Conservation (phyloP, 2,888 invertebrate genomes). For the Cerastis leucographa region DNA sequence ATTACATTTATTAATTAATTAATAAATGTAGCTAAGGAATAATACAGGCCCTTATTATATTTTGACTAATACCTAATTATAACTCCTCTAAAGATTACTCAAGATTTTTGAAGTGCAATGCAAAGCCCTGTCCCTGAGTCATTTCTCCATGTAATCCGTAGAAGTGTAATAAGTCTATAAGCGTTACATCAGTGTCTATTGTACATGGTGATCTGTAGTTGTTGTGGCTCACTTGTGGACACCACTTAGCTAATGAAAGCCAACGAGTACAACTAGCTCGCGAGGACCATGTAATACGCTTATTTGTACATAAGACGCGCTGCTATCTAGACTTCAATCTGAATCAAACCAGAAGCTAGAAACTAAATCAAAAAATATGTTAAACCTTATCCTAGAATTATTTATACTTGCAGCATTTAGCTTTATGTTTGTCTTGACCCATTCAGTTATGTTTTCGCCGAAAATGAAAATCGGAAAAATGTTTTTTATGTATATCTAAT, state of each 20-base stretch:
- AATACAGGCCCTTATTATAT: neutral
- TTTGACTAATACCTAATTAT: neutral
- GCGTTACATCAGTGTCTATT: constrained; percentile 56
- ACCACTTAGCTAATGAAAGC: constrained; percentile 52
- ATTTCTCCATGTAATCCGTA: neutral
- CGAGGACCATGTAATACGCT: constrained; percentile 35
- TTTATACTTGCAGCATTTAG: neutral
- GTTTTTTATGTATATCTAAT: no score
- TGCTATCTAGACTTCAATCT: constrained; percentile 4
- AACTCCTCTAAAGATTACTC: neutral
- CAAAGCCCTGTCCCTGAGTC: neutral
- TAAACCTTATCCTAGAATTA: neutral
- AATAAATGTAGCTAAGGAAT: neutral
- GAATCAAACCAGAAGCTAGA: neutral
- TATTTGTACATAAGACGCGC: constrained; percentile 31
- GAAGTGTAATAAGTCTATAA: constrained; percentile 36
- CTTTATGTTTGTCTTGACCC: neutral
- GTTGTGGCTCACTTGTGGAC: constrained; percentile 23
- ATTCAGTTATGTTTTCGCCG: neutral
- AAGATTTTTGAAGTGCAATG: no score
- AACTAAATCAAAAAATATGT: neutral
- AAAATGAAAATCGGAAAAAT: neutral
- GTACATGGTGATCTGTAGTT: constrained; percentile 17
- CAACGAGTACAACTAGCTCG: constrained; percentile 41
- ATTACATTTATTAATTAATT: no score